A percentile compares a stretch with the other conserved stretches of the same genome.
Evolutionary conservation across 2,797 vertebrate genomes (phyloP).

Genomic region (Thaleichthys pacificus): DNA sequence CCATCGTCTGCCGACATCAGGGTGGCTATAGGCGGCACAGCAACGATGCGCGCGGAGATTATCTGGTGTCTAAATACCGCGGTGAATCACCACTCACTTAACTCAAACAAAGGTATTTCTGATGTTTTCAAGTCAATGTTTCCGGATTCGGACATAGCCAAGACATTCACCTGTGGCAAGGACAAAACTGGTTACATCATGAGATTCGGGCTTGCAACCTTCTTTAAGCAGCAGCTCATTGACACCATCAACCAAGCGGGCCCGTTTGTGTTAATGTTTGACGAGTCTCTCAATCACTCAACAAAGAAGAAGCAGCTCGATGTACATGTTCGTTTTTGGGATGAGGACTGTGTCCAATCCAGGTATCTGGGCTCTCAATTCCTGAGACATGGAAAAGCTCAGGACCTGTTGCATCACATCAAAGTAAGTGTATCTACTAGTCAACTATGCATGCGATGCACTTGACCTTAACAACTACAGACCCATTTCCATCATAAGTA

Average conservation of each 20-base stretch:
- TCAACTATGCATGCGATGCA: too few relatives aligned
- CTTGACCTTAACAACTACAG: too few relatives aligned
- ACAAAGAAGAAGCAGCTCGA: constrained; percentile 11
- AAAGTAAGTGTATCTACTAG: constrained; percentile 8
- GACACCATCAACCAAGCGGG: not conserved
- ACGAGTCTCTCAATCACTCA: constrained; percentile 7
- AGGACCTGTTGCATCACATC: constrained; percentile 15
- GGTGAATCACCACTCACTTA: not conserved
- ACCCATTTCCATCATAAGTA: too few relatives aligned
- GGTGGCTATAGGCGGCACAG: not conserved
- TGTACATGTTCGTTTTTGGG: constrained; percentile 16
- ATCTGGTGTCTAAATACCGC: not conserved
- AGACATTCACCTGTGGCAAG: constrained; percentile 9
- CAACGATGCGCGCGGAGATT: not conserved
- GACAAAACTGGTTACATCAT: constrained; percentile 10
- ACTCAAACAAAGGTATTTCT: not conserved
- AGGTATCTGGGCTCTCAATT: constrained; percentile 18
- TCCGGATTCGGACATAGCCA: not conserved
- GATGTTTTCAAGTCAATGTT: constrained; percentile 19
- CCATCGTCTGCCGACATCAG: not conserved
- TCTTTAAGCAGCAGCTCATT: constrained; percentile 18
- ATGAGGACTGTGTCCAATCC: constrained; percentile 9
- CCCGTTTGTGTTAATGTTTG: constrained; percentile 21
- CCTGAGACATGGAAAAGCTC: constrained; percentile 17
- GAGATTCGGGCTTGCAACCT: not conserved